Percentiles rank a stretch among this genome's conserved stretches.
phyloP scores from a whole-genome alignment of 2,113 vertebrate species.

The Plecturocebus donacophilus region DNA sequence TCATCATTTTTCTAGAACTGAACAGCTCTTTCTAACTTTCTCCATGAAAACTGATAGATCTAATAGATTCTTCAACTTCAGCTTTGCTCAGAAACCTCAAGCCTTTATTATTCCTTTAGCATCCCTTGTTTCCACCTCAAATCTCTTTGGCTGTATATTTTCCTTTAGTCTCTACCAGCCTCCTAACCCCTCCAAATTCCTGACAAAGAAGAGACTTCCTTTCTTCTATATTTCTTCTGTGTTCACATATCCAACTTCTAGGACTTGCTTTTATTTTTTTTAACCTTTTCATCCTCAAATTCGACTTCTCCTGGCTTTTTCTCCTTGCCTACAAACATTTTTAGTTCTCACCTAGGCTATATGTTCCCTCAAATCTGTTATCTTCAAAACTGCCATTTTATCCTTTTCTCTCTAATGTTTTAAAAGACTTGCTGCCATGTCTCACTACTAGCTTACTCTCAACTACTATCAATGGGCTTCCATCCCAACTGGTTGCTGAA shows the following conservation, averaged over 20 bases:
- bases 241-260: not conserved
- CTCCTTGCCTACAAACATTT: not conserved
- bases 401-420: not conserved
- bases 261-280: not conserved
- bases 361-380: not conserved
- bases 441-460: not conserved
- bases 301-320: not conserved
- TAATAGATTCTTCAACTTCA: not conserved
- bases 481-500: not conserved
- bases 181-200: not conserved
- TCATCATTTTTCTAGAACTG: not conserved
- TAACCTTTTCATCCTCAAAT: not conserved
- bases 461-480: not conserved
- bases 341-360: not conserved
- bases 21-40: not conserved
- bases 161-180: not conserved
- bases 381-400: not conserved
- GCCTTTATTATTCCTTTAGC: not conserved
- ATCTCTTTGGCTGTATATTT: not conserved
- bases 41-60: not conserved
- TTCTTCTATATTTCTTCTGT: not conserved
- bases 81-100: not conserved
- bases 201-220: not conserved
- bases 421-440: not conserved
- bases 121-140: not conserved